Base-by-base conservation (phyloP, 2,797 vertebrate genomes). In the Glossophaga mutica region DNA sequence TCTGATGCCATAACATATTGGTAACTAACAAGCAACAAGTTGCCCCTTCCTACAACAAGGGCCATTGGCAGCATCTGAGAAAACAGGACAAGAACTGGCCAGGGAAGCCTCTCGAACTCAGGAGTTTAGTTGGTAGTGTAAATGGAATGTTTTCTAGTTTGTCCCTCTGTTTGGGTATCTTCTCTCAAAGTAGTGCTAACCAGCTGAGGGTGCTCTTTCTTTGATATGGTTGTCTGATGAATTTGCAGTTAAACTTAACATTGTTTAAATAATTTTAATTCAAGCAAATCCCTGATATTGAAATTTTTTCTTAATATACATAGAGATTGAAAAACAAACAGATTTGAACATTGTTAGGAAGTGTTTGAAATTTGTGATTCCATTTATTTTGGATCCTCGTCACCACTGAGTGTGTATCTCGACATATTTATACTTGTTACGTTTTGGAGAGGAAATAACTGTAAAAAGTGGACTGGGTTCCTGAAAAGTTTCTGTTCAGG, bases 241-340 rank as follows among this genome's bases (percentile, higher is more conserved):
- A 22, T 94, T 94, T 90, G 48, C 78, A 94, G 42, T 84, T 92
- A 92, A 87, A 70, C 9, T 71, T 83, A 85, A 70, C 3, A 39
- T 57, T 95, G 39, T 68, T 77, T 59, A 88, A 84, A 34, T 76
- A 87, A 74, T 87, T 95, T 65, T 83, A 77, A 77, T 87, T 73
- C 44, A 52, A 62, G 21, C 18, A n/a, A 92, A 48, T 87, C 92
- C 50, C 71, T 87, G 52, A 74, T 94, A 52, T 6, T 87, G 82
- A 94, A 59, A 89, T 87, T 91, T 85, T 57, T 79, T 65, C 62
- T 95, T 92, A 92, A 92, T 52, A 84, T 70, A 57, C 29, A 29
- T 42, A 70, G 19, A 83, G 42, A 81, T 84, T 85, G 42, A 50
- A 83, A 78, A 94, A 77, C 46, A 65, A 91, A 65, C 26, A 79